Base-by-base conservation (phyloP, 2,797 vertebrate genomes). In the Eospalax fontanierii region DNA sequence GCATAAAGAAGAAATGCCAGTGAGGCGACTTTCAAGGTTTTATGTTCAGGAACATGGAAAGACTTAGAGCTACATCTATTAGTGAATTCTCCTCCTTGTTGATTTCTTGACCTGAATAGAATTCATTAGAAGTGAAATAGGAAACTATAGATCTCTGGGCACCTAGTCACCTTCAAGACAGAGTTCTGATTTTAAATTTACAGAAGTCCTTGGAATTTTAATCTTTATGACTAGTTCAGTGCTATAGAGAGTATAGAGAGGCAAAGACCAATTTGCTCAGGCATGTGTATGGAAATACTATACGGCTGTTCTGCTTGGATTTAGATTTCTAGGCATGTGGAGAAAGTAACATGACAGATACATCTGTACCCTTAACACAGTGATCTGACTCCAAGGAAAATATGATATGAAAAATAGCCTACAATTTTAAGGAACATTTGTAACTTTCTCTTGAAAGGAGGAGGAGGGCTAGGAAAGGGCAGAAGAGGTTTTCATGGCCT, bases 311-410 rank as follows among this genome's bases (percentile, higher is more conserved):
- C 43, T 24, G 40, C 38, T 5, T 88, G 61, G 38, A 46, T 80
- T 43, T 66, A 74, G 22, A 50, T 43, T 86, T 9, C 30, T 22
- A 57, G 40, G 22, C 22, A 68, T n/a, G 1, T 22, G n/a, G 61
- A 81, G 66, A 87, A 59, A 54, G 65, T 33, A 74, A 70, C 70
- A 35, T 40, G 14, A 6, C 35, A 85, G n/a, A 76, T 33, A 57
- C 46, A 2, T 35, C 61, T 79, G 18, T 86, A 88, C 16, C 28
- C 85, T 87, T 74, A 91, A 75, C 33, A 24, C 0, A 80, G 38
- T 22, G 22, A 75, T 71, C 79, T 95, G 66, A 80, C 59, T 38
- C 46, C 4, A 61, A 79, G 78, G 57, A 88, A 94, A 94, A 92
- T 24, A 9, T 66, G 61, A 73, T 16, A 66, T 82, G n/a, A 95